These are phyloP conservation scores for Hypocryptadius cinnamomeus DNA, from an alignment of 2,113 vertebrate genomes.

Conservation along the genomic window DNA sequence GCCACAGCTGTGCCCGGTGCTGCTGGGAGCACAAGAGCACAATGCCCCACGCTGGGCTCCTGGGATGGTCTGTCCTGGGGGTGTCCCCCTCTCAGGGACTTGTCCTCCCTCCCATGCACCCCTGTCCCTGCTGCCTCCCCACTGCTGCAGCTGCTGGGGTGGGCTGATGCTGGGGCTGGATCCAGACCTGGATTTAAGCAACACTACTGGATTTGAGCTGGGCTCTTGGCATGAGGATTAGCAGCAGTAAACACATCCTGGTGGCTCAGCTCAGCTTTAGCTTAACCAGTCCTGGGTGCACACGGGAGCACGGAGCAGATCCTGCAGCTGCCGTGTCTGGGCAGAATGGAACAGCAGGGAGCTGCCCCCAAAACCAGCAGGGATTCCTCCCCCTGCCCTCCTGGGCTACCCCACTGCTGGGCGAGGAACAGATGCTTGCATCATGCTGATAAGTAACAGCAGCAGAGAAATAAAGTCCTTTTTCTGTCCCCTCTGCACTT, in stretches of 20 bases:
- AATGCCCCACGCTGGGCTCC: rapidly evolving
- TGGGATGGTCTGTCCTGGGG: not conserved
- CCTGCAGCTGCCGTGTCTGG: rapidly evolving
- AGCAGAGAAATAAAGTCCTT: not conserved
- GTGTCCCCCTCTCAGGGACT: too few relatives aligned
- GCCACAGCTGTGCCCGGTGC: rapidly evolving
- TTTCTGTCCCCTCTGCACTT: not conserved
- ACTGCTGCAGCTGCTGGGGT: rapidly evolving
- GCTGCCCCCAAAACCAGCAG: not conserved
- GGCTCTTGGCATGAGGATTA: not conserved
- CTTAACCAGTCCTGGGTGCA: rapidly evolving
- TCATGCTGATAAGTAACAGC: not conserved
- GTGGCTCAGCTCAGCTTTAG: not conserved
- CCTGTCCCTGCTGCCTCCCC: not conserved
- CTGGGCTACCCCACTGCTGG: not conserved
- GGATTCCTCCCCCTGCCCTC: not conserved
- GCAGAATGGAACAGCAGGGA: not conserved
- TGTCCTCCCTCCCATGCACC: not conserved
- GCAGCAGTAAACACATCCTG: not conserved
- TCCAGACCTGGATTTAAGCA: not conserved
- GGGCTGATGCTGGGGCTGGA: not conserved
- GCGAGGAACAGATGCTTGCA: not conserved
- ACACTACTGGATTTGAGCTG: not conserved
- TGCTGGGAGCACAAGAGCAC: rapidly evolving
- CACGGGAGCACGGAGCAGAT: not conserved